Evolutionary conservation across 2,113 vertebrate genomes (phyloP).

Genomic region (Malaclemys terrapin): DNA sequence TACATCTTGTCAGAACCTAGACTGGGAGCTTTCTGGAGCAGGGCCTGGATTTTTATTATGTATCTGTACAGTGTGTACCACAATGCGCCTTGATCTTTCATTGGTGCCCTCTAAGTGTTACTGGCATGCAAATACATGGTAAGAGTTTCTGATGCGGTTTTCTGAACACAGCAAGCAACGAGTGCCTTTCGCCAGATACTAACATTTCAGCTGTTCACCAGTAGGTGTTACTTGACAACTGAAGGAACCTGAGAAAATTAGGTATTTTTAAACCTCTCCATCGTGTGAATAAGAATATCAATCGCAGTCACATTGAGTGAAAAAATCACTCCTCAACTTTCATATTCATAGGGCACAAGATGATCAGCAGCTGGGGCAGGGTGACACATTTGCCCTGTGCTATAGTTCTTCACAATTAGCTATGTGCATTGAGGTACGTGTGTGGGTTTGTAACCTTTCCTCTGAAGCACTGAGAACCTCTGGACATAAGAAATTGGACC

Average conservation of each 20-base stretch:
- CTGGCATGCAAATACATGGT: not conserved
- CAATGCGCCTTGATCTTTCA: not conserved
- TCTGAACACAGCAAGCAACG: not conserved
- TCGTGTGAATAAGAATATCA: not conserved
- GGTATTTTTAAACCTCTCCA: rapidly evolving
- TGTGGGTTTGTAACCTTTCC: not conserved
- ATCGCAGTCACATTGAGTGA: not conserved
- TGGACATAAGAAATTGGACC: not conserved
- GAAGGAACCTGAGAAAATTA: not conserved
- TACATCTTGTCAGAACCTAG: not conserved
- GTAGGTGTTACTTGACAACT: not conserved
- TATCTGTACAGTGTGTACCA: rapidly evolving
- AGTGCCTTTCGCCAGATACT: not conserved
- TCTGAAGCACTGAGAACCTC: not conserved
- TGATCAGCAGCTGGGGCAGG: not conserved
- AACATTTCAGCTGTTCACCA: not conserved
- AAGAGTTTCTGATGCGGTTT: not conserved
- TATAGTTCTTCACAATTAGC: not conserved
- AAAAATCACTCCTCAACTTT: not conserved
- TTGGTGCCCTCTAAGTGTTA: not conserved
- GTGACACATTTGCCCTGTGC: not conserved
- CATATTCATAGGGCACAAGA: not conserved
- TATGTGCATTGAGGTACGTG: not conserved
- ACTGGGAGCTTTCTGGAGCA: not conserved
- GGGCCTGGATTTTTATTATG: rapidly evolving